Base-by-base conservation (phyloP, 2,797 vertebrate genomes). In the Chelmon rostratus region DNA sequence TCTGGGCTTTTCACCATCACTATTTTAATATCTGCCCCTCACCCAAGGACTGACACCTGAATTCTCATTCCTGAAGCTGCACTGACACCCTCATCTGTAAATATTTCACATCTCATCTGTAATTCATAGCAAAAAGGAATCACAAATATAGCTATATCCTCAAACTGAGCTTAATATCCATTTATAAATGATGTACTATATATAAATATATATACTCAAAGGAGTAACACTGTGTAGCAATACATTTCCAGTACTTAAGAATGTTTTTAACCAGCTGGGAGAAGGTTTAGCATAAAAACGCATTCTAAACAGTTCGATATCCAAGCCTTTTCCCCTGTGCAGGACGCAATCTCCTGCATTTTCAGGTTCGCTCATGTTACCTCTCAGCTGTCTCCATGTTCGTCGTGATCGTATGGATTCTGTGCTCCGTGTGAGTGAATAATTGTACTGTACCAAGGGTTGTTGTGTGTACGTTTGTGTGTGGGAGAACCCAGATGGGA, bases 191-290 rank as follows among this genome's bases (percentile, higher is more conserved):
- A 86, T 89, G 75, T 91, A 88, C 49, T 89, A 85, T 88, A 86
- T 73, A 78, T 63, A 72, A 75, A 68, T 76, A 52, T 78, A 80
- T 61, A 76, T 66, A 72, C 88, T 92, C 90, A 86, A 87, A 84
- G 76, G 88, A 93, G 86, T 88, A 91, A 93, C 91, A 93, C 93
- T 94, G 92, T 93, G 94, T 95, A 94, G 94, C 94, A 95, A 94
- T 94, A 95, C 91, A 92, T 93, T 93, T 93, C 86, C 84, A 87
- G 85, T 89, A 86, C 92, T 70, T 78, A 77, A 83, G 93, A 95
- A 95, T 94, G 92, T 94, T 94, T 92, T 90, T 88, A 91, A 90
- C 83, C 85, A 78, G 69, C 81, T 86, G 83, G 85, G 91, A 86
- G 63, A 85, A 83, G 76, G 79, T 86, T 90, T 85, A 82, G 84